A percentile compares a stretch with the other conserved stretches of the same genome.
Evolutionary conservation across 2,888 invertebrate genomes (phyloP).

Genomic region (Deroplatys truncata): DNA sequence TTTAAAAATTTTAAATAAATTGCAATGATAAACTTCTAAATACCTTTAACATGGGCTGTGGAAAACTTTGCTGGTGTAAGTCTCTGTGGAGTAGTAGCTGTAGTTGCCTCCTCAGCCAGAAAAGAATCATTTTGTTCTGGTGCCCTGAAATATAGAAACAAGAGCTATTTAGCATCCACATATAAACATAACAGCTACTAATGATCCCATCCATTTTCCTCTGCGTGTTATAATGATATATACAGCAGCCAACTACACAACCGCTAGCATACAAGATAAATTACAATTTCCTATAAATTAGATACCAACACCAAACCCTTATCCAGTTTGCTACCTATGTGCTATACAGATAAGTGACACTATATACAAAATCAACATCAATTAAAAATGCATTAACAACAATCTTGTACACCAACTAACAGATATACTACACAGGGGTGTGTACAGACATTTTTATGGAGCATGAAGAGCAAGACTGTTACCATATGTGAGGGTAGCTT

Average conservation of each 20-base stretch:
- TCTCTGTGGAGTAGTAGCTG: slow-evolving; percentile 55
- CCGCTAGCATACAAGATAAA: too few species aligned
- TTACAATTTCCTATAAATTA: too few species aligned
- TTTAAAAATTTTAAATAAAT: too few species aligned
- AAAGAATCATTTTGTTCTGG: slow-evolving; percentile 47
- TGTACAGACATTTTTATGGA: not conserved
- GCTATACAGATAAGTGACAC: not conserved
- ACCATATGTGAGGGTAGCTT: too few species aligned
- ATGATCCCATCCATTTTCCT: too few species aligned
- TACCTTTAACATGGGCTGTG: slow-evolving; percentile 63
- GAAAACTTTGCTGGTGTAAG: slow-evolving; percentile 80
- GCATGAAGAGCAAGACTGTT: not conserved
- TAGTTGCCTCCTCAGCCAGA: slow-evolving; percentile 51
- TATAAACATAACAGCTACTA: too few species aligned
- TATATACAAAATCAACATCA: not conserved
- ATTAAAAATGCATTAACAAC: not conserved
- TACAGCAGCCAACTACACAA: too few species aligned
- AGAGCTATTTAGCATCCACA: not conserved
- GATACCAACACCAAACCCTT: not conserved
- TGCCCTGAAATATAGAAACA: not conserved
- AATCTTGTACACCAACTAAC: not conserved
- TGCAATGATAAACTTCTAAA: not conserved
- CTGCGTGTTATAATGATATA: too few species aligned
- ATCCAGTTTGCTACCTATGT: not conserved
- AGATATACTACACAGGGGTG: not conserved